Base-by-base conservation (phyloP, 2,113 vertebrate genomes). In the Anhinga anhinga region DNA sequence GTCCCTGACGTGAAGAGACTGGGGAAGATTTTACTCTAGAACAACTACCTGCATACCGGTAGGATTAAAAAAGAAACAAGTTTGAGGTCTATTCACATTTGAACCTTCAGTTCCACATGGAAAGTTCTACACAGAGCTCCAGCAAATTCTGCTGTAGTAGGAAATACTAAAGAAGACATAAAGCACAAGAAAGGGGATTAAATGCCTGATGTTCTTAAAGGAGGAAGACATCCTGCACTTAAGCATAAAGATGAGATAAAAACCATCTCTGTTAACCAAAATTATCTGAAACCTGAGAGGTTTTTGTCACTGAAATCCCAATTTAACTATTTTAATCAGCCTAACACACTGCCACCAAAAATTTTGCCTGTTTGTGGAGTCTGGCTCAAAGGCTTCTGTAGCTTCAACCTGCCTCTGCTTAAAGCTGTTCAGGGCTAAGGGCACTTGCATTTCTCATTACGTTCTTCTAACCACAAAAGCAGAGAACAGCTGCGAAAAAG, bases 61-160 rank as follows among this genome's bases (percentile, higher is more conserved):
- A 47, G 58, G 76, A 13, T 16, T 84, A 22, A n/a, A 11, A 81
- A 87, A 67, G n/a, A 70, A 62, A 50, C 8, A 38, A 56, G 25
- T 47, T 21, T 49, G 53, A 94, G 70, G 56, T 50, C 86, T 82
- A 7, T 21, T 76, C 87, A 53, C 87, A 85, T 87, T 80, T 76
- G 67, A 94, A 23, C 78, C 78, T 88, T 82, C 56, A 58, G 15
- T 79, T 79, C 73, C 73, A 15, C 0, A 1, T 56, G 61, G 67
- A 5, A 84, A 55, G 32, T 36, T 92, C 82, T 83, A 76, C 63
- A 81, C 56, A 25, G 70, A 94, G 58, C 90, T 76, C 82, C 92
- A 95, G 88, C 85, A 96, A 36, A 91, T 82, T 61, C 83, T 91
- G 78, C 83, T 67, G 92, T 90, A 88, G 87, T 69, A 76, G 88